phyloP scores from a whole-genome alignment of 2,113 vertebrate species.

The Elephantulus edwardii region DNA sequence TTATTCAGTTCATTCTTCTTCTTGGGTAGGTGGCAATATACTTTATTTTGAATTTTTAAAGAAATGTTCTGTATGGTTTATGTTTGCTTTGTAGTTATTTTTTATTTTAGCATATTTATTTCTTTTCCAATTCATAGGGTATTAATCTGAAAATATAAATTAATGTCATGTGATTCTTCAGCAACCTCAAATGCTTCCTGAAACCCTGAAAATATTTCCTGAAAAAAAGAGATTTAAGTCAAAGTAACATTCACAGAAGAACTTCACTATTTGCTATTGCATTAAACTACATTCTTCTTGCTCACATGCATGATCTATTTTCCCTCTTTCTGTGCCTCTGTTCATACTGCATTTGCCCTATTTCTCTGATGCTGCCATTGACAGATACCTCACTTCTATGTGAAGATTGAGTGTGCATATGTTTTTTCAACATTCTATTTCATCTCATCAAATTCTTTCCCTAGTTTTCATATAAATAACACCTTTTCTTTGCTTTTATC shows the following conservation, averaged over 20 bases:
- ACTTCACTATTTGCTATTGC: neutral
- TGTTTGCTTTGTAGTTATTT: neutral
- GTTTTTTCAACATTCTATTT: neutral
- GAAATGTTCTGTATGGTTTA: neutral
- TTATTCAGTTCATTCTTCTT: neutral
- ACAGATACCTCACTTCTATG: neutral
- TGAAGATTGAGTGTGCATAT: neutral
- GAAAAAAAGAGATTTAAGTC: neutral
- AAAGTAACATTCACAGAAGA: neutral
- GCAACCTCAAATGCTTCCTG: no score
- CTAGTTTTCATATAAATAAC: neutral
- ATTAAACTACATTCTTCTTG: neutral
- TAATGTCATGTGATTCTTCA: neutral
- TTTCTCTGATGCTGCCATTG: rapidly evolving
- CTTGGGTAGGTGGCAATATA: neutral
- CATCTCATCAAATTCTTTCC: neutral
- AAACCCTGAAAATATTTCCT: no score
- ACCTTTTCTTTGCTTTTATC: neutral
- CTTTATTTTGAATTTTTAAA: no score
- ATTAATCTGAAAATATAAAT: neutral
- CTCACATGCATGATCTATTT: neutral
- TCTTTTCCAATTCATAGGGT: neutral
- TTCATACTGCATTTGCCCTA: neutral
- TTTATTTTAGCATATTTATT: neutral
- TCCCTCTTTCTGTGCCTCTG: neutral